Base-by-base conservation (phyloP, 2,113 vertebrate species). In the Cygnus atratus region DNA sequence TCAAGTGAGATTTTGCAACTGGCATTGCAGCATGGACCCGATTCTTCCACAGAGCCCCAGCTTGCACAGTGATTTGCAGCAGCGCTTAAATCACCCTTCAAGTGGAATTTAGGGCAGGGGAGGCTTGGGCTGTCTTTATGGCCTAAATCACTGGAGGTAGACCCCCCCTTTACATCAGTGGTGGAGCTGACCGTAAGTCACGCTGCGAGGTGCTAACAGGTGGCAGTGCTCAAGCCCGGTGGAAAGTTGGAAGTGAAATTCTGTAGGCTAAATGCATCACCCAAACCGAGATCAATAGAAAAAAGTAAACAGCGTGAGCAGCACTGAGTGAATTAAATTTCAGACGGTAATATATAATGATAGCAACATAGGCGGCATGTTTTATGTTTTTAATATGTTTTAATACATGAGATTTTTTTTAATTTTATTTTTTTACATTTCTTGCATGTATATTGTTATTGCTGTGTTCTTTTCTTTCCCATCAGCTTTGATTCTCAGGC, bases 311-410 rank as follows among this genome's bases (percentile, higher is more conserved):
- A 92, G 73, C 61, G 13, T 48, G 75, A 96, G 58, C 71, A 62
- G 44, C 58, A 50, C 54, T 62, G 92, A 95, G n/a, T 94, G 77
- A 96, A 93, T 94, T 88, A 84, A 68, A 92, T 96, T 94, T 93
- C 90, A 65, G 90, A 73, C 35, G 43, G 43, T 58, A 91, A 83
- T 73, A 50, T 50, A 22, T 85, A 92, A 93, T 59, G 46, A 58
- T 70, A 84, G 77, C 39, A 41, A 80, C 52, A 75, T 8, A 87
- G 80, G 46, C 84, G 39, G 55, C 14, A 37, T 96, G 88, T 73
- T 97, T 97, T 96, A 95, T 96, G 88, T 85, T 96, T 97, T 94
- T 95, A 96, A 94, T 94, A 96, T 93, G 80, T 93, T 91, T 85
- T 94, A 96, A 85, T 43, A 73, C 37, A n/a, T 4, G 5, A 63